phyloP scores from a whole-genome alignment of 2,888 invertebrate species.

The Leptarthrus brevirostris region DNA sequence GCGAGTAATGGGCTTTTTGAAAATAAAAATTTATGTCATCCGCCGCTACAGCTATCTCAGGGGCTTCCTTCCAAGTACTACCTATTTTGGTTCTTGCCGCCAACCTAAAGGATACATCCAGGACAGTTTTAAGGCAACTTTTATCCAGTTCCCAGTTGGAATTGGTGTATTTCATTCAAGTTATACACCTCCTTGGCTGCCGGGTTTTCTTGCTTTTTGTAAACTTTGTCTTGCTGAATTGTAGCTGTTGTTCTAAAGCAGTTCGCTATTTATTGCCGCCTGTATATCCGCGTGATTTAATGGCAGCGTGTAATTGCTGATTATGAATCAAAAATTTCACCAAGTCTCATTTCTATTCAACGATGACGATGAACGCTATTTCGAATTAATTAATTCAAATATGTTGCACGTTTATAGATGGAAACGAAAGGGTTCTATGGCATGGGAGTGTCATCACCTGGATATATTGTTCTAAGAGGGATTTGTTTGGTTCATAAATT shows the following conservation, averaged over 20 bases:
- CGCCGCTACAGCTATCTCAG: not conserved
- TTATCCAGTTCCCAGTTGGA: constrained; percentile 41
- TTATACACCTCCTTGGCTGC: constrained; percentile 27
- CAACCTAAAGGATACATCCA: not conserved
- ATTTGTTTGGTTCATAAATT: constrained; percentile 50
- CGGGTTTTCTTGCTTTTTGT: constrained; percentile 1
- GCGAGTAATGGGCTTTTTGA: constrained; percentile 60
- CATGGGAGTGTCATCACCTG: constrained; percentile 36
- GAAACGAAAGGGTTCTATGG: not conserved
- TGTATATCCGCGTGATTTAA: constrained; percentile 42
- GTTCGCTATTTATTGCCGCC: constrained; percentile 30
- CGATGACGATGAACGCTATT: constrained; percentile 39
- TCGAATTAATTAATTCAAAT: constrained; percentile 50
- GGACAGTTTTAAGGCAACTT: constrained; percentile 39
- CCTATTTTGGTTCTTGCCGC: not conserved
- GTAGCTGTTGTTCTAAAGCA: constrained; percentile 19
- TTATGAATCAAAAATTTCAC: constrained; percentile 51
- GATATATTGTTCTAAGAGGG: constrained; percentile 5
- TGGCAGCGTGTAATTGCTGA: constrained; percentile 50
- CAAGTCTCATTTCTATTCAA: constrained; percentile 41
- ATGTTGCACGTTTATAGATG: constrained; percentile 43
- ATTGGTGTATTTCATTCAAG: constrained; percentile 1
- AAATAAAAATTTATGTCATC: constrained; percentile 46
- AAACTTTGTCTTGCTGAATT: constrained; percentile 39
- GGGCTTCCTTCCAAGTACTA: not conserved